These are phyloP conservation scores for Entomobrya proxima DNA, from an alignment of 2,888 invertebrate genomes.

Conservation along the genomic window DNA sequence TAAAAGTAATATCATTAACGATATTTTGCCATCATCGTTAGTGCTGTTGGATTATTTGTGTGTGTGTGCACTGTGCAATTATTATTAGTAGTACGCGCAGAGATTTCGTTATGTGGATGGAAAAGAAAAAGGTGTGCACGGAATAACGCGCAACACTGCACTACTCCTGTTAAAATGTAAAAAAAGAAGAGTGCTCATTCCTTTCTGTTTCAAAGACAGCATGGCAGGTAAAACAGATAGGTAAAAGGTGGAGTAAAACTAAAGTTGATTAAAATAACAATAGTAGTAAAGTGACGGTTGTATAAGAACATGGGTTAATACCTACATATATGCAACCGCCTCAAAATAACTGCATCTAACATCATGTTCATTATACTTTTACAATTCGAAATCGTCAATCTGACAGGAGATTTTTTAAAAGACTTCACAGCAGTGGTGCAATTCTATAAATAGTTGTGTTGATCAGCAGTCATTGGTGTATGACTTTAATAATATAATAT, in stretches of 20 bases:
- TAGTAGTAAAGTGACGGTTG: neutral
- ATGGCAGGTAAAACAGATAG: neutral
- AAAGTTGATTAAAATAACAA: conserved; percentile 9
- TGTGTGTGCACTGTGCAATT: neutral
- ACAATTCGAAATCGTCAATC: neutral
- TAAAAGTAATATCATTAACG: neutral
- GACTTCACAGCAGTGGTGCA: neutral
- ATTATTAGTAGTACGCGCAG: neutral
- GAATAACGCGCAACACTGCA: neutral
- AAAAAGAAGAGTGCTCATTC: neutral
- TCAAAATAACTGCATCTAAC: neutral
- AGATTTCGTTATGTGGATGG: neutral
- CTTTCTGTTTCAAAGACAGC: conserved; percentile 24
- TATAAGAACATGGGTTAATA: neutral
- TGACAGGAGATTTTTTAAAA: neutral
- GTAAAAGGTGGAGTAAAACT: conserved; percentile 32
- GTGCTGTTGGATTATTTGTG: conserved; percentile 1
- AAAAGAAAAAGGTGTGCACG: neutral
- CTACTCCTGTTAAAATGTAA: neutral
- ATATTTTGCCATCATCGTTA: neutral
- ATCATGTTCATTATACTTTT: neutral
- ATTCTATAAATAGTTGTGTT: neutral
- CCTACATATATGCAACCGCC: neutral
- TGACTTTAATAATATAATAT: neutral
- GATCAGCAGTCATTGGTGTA: neutral